Percentiles rank a stretch among this genome's conserved stretches.
phyloP scores from a whole-genome alignment of 1,140 invertebrate genomes.

The Stegodyphus dumicola region DNA sequence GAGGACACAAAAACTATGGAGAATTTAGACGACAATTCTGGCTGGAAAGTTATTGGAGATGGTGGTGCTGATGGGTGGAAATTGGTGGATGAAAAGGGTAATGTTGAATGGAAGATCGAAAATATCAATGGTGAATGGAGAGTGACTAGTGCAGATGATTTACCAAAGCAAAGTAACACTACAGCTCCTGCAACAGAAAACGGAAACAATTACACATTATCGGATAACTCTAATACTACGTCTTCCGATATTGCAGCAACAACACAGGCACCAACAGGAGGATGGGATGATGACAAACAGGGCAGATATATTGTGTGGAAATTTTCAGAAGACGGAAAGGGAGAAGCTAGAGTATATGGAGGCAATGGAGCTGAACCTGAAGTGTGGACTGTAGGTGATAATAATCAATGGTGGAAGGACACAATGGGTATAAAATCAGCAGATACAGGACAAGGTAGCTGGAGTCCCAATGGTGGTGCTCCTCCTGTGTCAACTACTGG shows the following conservation, averaged over 20 bases:
- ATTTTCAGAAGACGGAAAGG: slow-evolving; percentile 53
- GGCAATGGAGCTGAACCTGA: slow-evolving; percentile 38
- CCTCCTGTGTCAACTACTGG: background rate
- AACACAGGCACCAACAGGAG: slow-evolving; percentile 1
- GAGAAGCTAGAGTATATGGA: slow-evolving; percentile 44
- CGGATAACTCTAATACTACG: slow-evolving; percentile 4
- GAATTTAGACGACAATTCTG: slow-evolving; percentile 43
- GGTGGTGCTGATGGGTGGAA: slow-evolving; percentile 51
- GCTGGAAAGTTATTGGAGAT: slow-evolving; percentile 55
- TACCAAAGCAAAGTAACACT: slow-evolving; percentile 1
- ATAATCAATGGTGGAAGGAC: slow-evolving; percentile 53
- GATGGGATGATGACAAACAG: slow-evolving; percentile 53
- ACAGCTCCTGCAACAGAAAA: background rate
- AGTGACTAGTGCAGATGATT: slow-evolving; percentile 51
- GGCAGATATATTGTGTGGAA: slow-evolving; percentile 53
- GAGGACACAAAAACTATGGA: slow-evolving; percentile 56
- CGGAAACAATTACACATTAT: slow-evolving; percentile 10
- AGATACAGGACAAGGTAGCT: slow-evolving; percentile 11
- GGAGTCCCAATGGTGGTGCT: background rate
- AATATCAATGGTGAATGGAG: slow-evolving; percentile 58
- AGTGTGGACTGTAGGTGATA: slow-evolving; percentile 52
- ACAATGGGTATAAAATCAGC: slow-evolving; percentile 19
- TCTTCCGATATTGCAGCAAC: slow-evolving; percentile 1
- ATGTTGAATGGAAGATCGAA: slow-evolving; percentile 56
- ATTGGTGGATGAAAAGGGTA: slow-evolving; percentile 51